phyloP scores from a whole-genome alignment of 2,888 invertebrate species.

The Coenonympha arcania region DNA sequence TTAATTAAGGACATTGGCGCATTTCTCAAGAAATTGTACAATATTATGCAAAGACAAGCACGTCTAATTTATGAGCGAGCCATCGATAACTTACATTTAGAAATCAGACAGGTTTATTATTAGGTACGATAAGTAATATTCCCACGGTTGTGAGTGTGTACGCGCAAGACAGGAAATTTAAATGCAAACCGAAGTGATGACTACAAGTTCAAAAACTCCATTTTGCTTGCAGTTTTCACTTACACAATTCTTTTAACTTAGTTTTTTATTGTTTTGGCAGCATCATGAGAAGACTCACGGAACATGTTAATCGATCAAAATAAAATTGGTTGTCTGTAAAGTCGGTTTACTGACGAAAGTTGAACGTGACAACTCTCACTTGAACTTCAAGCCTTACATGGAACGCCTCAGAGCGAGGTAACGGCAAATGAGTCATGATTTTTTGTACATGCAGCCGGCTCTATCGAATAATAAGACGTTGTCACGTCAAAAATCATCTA shows the following conservation, averaged over 20 bases:
- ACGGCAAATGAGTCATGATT: too few relatives aligned
- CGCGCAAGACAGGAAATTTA: constrained; percentile 8
- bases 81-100: constrained; percentile 13
- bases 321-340: too few relatives aligned
- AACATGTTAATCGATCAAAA: too few relatives aligned
- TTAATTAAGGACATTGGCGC: neutral
- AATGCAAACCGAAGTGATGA: constrained; percentile 7
- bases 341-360: too few relatives aligned
- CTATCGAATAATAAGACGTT: too few relatives aligned
- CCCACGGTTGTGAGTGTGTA: constrained; percentile 14
- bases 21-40: neutral
- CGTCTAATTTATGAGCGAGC: neutral
- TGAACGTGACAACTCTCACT: too few relatives aligned
- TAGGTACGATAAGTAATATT: constrained; percentile 14
- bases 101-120: constrained; percentile 18
- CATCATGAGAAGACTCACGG: neutral
- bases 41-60: neutral
- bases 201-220: too few relatives aligned
- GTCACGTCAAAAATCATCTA: too few relatives aligned
- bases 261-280: neutral
- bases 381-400: too few relatives aligned
- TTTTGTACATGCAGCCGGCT: too few relatives aligned
- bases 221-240: too few relatives aligned
- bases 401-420: too few relatives aligned
- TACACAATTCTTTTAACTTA: neutral